Conservation (phyloP, 2,797 vertebrate genomes). For the Ctenopoma kingsleyae region DNA sequence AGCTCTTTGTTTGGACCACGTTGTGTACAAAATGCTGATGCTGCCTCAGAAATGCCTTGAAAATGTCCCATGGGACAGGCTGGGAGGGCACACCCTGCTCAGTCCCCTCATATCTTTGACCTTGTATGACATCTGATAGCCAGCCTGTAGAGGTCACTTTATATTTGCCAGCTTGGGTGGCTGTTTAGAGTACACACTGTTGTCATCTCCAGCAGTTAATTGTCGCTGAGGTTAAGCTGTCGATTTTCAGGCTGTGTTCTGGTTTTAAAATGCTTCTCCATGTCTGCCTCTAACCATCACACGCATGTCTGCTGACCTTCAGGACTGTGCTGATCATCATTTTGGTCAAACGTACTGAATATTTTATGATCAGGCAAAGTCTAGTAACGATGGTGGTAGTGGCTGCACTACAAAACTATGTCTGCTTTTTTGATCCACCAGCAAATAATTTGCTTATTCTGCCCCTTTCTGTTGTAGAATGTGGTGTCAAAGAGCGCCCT, state of each 20-base stretch:
- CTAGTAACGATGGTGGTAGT: not conserved
- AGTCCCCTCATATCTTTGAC: slow-evolving; percentile 50
- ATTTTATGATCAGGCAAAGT: slow-evolving; percentile 58
- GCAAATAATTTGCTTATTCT: slow-evolving; percentile 10
- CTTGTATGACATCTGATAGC: slow-evolving; percentile 66
- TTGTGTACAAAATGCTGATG: slow-evolving; percentile 34
- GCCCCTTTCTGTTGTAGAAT: slow-evolving; percentile 81
- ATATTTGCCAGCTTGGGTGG: slow-evolving; percentile 12
- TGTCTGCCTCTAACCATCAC: slow-evolving; percentile 8
- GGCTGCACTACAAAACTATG: not conserved
- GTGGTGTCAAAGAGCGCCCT: slow-evolving; percentile 95
- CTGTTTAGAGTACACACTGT: slow-evolving; percentile 27
- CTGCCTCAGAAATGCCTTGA: slow-evolving; percentile 28
- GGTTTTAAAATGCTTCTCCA: slow-evolving; percentile 47
- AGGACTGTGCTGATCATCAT: slow-evolving; percentile 46
- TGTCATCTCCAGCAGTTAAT: slow-evolving; percentile 36
- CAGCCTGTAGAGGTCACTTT: slow-evolving; percentile 53
- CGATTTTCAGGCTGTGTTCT: slow-evolving; percentile 33
- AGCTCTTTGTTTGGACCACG: slow-evolving; percentile 1
- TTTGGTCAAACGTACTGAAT: slow-evolving; percentile 58
- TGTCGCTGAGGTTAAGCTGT: slow-evolving; percentile 46
- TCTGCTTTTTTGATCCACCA: not conserved
- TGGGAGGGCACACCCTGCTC: slow-evolving; percentile 5
- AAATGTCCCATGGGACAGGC: slow-evolving; percentile 29
- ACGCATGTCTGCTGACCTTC: slow-evolving; percentile 60